Base-by-base conservation (phyloP, 2,888 invertebrate species). In the Drosophila neotestacea region DNA sequence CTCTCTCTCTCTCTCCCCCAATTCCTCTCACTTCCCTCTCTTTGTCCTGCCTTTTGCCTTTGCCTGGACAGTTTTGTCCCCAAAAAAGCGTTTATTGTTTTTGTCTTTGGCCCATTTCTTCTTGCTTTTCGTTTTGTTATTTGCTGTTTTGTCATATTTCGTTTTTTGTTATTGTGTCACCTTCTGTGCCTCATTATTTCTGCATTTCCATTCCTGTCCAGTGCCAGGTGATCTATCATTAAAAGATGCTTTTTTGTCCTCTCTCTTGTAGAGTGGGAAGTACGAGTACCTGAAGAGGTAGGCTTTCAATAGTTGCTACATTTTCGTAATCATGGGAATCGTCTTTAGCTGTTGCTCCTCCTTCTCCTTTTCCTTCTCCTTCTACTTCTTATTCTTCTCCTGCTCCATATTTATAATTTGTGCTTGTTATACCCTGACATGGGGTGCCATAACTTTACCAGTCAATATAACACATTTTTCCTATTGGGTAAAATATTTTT, bases 111-210 rank as follows among this genome's bases (percentile, higher is more conserved):
- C 66, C 30, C 69, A 52, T 72, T 67, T 71, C 58, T 56, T 73
- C 48, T 42, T 52, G 62, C 10, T 39, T 76, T 72, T 48, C n/a
- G 11, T 50, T 54, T 60, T 46, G 54, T 62, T 64, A 2, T 3
- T 16, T 39, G 16, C 47, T 47, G 32, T 34, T 48, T 32, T 50
- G 34, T 16, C 36, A n/a, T 11, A 28, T 36, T 39, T 58, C 4
- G 28, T 61, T 16, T 42, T 22, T 39, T 60, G 39, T 58, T 54
- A 38, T 76, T 64, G 47, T 68, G 74, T 60, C 77, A 68, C 67
- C 70, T 77, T 78, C 44, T 73, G 72, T 56, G 74, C 74, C 85
- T 84, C 83, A 84, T 84, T 84, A 85, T 73, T 71, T 79, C 47
- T 63, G 73, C 68, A 73, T 69, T 72, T 70, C 44, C 68, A 58